These are phyloP conservation scores for Nycticebus coucang DNA, from an alignment of 2,113 vertebrate species.

Conservation along the genomic window DNA sequence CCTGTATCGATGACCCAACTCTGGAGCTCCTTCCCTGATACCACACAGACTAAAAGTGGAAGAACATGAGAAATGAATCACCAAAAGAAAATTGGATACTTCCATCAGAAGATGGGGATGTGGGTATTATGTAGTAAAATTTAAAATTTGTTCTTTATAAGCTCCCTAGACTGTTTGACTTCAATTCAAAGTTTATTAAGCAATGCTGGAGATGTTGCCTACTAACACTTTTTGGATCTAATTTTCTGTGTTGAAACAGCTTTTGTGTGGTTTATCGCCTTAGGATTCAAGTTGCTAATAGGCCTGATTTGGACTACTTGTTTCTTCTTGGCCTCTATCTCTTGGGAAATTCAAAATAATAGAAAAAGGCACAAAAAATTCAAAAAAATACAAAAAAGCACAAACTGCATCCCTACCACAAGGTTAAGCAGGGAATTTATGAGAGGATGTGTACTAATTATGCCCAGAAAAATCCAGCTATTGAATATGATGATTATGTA, in stretches of 20 bases:
- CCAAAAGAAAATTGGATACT: not conserved
- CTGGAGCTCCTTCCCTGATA: not conserved
- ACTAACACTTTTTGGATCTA: not conserved
- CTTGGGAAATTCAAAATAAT: conserved; percentile 3
- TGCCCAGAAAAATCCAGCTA: not conserved
- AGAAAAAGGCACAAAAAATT: not conserved
- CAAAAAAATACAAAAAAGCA: not conserved
- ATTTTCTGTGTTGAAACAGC: not conserved
- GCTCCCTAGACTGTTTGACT: not conserved
- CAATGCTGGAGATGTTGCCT: not conserved
- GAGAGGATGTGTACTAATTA: not conserved
- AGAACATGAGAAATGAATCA: not conserved
- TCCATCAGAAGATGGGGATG: not conserved
- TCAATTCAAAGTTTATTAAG: not conserved
- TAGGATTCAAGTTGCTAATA: not conserved
- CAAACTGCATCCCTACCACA: not conserved
- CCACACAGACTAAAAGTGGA: not conserved
- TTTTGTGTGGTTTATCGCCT: not conserved
- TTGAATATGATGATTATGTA: not conserved
- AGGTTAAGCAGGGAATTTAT: not conserved
- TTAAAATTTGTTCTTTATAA: not conserved
- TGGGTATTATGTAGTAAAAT: not conserved
- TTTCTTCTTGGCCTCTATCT: not conserved
- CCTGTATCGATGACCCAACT: not conserved
- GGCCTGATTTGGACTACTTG: not conserved